phyloP scores from a whole-genome alignment of 2,113 vertebrate species.

The Vireo altiloquus region DNA sequence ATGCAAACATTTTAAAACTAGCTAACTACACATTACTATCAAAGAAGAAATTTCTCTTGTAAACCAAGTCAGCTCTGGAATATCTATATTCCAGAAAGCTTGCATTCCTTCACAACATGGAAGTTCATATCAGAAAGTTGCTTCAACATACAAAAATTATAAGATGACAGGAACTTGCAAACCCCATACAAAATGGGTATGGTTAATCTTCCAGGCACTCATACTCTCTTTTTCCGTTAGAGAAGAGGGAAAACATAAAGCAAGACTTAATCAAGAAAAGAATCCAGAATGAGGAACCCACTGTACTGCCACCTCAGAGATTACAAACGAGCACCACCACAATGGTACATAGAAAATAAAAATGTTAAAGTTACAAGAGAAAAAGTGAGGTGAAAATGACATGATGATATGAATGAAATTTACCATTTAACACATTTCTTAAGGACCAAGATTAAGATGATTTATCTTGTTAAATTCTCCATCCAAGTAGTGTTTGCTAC shows the following conservation, averaged over 20 bases:
- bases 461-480: background rate
- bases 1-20: background rate
- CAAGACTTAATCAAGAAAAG: background rate
- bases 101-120: background rate
- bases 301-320: background rate
- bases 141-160: background rate
- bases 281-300: background rate
- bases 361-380: background rate
- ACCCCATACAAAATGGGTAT: background rate
- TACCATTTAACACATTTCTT: background rate
- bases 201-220: background rate
- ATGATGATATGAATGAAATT: background rate
- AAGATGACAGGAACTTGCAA: background rate
- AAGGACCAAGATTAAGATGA: background rate
- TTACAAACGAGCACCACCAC: background rate
- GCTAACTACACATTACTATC: background rate
- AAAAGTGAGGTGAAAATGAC: background rate
- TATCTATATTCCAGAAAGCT: background rate
- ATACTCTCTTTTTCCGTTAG: background rate
- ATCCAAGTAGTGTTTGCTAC: background rate
- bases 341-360: background rate
- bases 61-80: background rate
- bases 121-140: background rate
- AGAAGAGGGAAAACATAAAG: background rate
- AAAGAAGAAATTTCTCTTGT: background rate